phyloP scores from a whole-genome alignment of 1,140 invertebrate species.

The Pseudobourletiella spinata region DNA sequence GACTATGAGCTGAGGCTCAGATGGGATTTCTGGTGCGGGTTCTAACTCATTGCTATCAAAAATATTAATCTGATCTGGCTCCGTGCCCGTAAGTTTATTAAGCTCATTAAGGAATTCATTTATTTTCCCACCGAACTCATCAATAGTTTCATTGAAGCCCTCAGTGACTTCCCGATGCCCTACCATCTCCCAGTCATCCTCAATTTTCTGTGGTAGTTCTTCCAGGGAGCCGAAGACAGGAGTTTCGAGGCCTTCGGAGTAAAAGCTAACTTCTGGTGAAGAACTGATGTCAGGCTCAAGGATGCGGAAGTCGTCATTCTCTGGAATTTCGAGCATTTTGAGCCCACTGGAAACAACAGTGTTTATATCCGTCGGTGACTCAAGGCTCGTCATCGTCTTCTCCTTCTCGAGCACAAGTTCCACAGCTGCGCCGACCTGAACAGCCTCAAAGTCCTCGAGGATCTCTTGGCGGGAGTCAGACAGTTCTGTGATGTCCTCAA shows the following conservation, averaged over 20 bases:
- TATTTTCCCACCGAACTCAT: constrained; percentile 7
- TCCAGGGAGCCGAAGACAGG: constrained; percentile 8
- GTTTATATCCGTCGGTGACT: constrained; percentile 4
- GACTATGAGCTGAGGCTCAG: background rate
- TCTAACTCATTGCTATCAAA: background rate
- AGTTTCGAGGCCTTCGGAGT: constrained; percentile 3
- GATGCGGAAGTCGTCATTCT: background rate
- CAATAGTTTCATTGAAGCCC: background rate
- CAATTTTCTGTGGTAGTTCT: background rate
- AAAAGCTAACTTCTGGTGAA: constrained; percentile 5
- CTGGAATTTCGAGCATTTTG: constrained; percentile 12
- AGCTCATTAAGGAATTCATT: constrained; percentile 11
- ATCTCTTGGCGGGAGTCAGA: constrained; percentile 1
- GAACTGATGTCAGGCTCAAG: background rate
- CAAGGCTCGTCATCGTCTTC: background rate
- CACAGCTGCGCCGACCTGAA: constrained; percentile 3
- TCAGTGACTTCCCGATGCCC: background rate
- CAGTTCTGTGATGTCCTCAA: constrained; percentile 13
- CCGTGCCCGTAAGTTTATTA: background rate
- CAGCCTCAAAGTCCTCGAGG: constrained; percentile 17
- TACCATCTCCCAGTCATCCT: constrained; percentile 5
- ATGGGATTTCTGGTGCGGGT: background rate
- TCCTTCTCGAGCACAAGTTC: constrained; percentile 7
- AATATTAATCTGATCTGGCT: background rate
- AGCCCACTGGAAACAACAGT: constrained; percentile 6